Conservation (phyloP, 2,113 vertebrate genomes). For the Chamaetylas fuelleborni region DNA sequence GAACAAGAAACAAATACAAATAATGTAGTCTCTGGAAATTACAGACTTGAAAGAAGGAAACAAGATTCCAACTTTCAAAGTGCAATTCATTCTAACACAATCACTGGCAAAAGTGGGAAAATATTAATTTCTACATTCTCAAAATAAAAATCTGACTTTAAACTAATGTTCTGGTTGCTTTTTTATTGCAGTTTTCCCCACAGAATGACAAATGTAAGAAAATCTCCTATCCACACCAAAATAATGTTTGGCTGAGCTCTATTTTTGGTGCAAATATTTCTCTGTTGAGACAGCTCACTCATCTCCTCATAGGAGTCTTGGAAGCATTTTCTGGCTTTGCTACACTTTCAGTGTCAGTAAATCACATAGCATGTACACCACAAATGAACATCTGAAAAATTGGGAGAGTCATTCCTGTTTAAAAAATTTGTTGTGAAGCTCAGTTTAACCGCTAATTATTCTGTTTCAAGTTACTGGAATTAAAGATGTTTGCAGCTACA, state of each 20-base stretch:
- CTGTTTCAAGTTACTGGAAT: conserved; percentile 36
- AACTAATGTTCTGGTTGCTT: background rate
- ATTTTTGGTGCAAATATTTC: conserved; percentile 47
- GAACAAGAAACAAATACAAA: background rate
- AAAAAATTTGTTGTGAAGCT: background rate
- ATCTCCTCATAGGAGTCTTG: conserved; percentile 24
- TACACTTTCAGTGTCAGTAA: conserved; percentile 25
- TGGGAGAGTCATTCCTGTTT: background rate
- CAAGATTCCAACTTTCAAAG: background rate
- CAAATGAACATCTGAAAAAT: conserved; percentile 46
- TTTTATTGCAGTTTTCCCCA: background rate
- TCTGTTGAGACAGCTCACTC: conserved; percentile 37
- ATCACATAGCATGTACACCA: conserved; percentile 1
- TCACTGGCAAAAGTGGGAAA: background rate
- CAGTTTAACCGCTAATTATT: conserved; percentile 32
- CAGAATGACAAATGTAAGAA: background rate
- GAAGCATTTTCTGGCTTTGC: conserved; percentile 47
- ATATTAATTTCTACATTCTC: background rate
- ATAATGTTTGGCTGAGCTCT: conserved; percentile 31
- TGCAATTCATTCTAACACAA: background rate
- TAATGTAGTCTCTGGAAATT: background rate
- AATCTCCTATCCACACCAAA: conserved; percentile 12
- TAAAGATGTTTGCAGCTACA: conserved; percentile 32
- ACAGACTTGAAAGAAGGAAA: background rate
- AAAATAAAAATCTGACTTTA: background rate